Conservation (phyloP, 2,888 invertebrate genomes). For the Globia sparganii region DNA sequence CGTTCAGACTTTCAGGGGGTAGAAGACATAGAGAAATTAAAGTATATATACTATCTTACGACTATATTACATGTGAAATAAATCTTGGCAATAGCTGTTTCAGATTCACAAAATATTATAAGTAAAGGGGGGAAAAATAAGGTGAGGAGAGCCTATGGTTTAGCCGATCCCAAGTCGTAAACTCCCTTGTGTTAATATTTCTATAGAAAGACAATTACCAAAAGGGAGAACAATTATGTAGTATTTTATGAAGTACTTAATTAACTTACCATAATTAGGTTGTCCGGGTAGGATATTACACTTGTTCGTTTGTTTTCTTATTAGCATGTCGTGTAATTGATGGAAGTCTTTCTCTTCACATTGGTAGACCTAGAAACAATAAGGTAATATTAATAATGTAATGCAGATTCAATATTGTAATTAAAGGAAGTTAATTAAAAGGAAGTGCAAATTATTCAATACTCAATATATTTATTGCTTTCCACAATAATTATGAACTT, state of each 20-base stretch:
- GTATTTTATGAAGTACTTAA: background rate
- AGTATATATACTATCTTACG: too few relatives aligned
- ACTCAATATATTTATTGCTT: background rate
- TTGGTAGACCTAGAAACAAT: constrained; percentile 92
- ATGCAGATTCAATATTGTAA: background rate
- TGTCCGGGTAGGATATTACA: constrained; percentile 95
- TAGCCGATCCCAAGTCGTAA: background rate
- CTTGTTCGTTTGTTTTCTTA: constrained; percentile 95
- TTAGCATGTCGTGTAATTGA: constrained; percentile 96
- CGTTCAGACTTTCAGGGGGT: too few relatives aligned
- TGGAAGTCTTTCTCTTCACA: constrained; percentile 97
- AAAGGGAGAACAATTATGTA: background rate
- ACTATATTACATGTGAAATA: too few relatives aligned
- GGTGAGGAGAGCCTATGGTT: too few relatives aligned
- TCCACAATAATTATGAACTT: background rate
- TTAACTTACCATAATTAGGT: constrained; percentile 94
- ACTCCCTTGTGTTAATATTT: background rate
- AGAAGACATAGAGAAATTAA: too few relatives aligned
- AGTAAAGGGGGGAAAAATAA: too few relatives aligned
- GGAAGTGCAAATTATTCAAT: background rate
- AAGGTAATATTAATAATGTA: background rate
- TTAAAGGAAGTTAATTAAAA: background rate
- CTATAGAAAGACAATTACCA: background rate
- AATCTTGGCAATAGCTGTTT: too few relatives aligned
- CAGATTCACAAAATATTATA: too few relatives aligned